Evolutionary conservation across 2,797 vertebrate species (phyloP), one percentile per base, ranked within the genome.

Genomic region (Enoplosus armatus): DNA sequence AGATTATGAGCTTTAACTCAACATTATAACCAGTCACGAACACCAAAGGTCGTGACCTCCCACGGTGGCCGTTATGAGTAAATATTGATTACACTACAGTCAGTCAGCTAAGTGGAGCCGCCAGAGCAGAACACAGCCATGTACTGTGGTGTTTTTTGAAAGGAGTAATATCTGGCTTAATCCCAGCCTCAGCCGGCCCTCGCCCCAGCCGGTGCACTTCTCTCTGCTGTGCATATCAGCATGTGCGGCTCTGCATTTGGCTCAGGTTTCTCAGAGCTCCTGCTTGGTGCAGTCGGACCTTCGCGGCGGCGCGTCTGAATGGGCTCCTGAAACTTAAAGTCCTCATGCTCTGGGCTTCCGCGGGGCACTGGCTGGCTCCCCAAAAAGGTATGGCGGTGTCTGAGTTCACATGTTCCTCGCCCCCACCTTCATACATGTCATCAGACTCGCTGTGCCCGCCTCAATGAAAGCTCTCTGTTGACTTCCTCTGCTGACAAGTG

Each of bases 401-500:
- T 69, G 83, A 83, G 88, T 87, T 92, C 80, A 87, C 79, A 74
- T 76, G 85, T 75, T 87, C 75, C 81, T 82, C 80, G 35, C 88
- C 79, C 81, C 82, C 61, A 9, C 91, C 82, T 80, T 78, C 82
- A 78, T 78, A 77, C 88, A 89, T 95, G 93, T 95, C 95, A 95
- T 95, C 94, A 59, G 79, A 85, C 77, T 72, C 10, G n/a, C 82
- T 24, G 68, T 74, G 82, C 83, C 87, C 65, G 81, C 87, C 87
- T 87, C 73, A 55, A 71, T 86, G 86, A 87, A 90, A 83, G 82
- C 87, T 75, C 86, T 89, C 90, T 85, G 91, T 90, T 86, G 75
- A 94, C 94, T 95, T 95, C 95, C 94, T 95, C 90, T 94, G 94
- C 86, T 95, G 94, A 96, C 93, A 96, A 94, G 91, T 33, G 55